These are phyloP conservation scores for Pipistrellus pygmaeus DNA, from an alignment of 2,797 vertebrate species.

Conservation along the genomic window DNA sequence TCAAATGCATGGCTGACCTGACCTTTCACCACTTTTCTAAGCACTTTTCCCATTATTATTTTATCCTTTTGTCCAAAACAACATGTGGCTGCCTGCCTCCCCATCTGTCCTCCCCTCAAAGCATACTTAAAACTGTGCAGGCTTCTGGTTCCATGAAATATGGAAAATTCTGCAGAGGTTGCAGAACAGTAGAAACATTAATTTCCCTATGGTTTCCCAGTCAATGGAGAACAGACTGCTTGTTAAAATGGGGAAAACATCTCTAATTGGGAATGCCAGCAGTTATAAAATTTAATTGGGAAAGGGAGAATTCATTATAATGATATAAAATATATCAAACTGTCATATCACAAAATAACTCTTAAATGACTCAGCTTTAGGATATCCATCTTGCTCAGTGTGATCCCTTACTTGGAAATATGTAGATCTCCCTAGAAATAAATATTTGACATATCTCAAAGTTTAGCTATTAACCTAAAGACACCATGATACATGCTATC, in stretches of 20 bases:
- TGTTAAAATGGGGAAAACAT: conserved; percentile 18
- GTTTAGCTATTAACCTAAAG: not conserved
- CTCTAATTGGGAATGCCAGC: conserved; percentile 36
- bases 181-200: not conserved
- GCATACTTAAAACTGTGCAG: not conserved
- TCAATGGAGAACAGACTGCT: conserved; percentile 28
- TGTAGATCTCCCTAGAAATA: not conserved
- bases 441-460: not conserved
- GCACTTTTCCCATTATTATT: not conserved
- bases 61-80: conserved; percentile 17
- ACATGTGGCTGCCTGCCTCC: not conserved
- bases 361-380: not conserved
- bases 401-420: not conserved
- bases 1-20: not conserved
- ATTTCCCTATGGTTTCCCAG: not conserved
- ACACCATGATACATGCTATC: not conserved
- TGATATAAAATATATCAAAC: conserved; percentile 11
- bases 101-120: not conserved
- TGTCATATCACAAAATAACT: conserved; percentile 40
- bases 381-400: not conserved
- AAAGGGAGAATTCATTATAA: conserved; percentile 50
- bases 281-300: conserved; percentile 32
- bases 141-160: not conserved
- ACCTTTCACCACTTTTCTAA: not conserved
- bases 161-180: conserved; percentile 14